A percentile compares a stretch with the other conserved stretches of the same genome.
Evolutionary conservation across 2,113 vertebrate species (phyloP).

Genomic region (Vulpes vulpes): DNA sequence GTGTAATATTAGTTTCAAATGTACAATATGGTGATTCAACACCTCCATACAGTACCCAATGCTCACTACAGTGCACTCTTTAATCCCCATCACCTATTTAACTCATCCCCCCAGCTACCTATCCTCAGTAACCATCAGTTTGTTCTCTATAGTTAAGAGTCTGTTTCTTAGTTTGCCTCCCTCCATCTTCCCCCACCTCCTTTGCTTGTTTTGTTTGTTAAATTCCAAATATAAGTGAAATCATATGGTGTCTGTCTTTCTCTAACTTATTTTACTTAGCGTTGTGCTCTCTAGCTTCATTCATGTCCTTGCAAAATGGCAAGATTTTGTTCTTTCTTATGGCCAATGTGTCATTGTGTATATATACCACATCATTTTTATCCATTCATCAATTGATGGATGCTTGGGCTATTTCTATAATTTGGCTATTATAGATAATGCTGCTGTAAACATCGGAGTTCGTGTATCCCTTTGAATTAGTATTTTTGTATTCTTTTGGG

Average conservation of each 20-base stretch:
- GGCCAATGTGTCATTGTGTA: not conserved
- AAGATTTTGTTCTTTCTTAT: not conserved
- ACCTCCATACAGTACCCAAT: not conserved
- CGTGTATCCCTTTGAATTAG: not conserved
- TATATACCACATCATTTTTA: not conserved
- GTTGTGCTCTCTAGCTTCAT: not conserved
- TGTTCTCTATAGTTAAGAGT: not conserved
- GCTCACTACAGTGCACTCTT: not conserved
- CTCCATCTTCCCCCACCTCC: not conserved
- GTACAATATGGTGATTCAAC: not conserved
- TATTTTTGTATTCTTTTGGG: not conserved
- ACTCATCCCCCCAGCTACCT: not conserved
- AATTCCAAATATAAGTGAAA: not conserved
- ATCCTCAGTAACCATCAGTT: not conserved
- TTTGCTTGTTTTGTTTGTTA: not conserved
- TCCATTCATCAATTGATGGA: not conserved
- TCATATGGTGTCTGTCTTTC: not conserved
- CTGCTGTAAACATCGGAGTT: not conserved
- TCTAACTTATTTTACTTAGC: not conserved
- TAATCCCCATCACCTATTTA: not conserved
- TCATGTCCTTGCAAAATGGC: not conserved
- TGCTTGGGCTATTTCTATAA: not conserved
- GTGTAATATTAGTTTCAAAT: not conserved
- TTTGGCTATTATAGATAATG: not conserved
- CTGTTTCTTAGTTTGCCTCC: not conserved